phyloP scores from a whole-genome alignment of 1,140 invertebrate species.

The Metopolophium dirhodum region DNA sequence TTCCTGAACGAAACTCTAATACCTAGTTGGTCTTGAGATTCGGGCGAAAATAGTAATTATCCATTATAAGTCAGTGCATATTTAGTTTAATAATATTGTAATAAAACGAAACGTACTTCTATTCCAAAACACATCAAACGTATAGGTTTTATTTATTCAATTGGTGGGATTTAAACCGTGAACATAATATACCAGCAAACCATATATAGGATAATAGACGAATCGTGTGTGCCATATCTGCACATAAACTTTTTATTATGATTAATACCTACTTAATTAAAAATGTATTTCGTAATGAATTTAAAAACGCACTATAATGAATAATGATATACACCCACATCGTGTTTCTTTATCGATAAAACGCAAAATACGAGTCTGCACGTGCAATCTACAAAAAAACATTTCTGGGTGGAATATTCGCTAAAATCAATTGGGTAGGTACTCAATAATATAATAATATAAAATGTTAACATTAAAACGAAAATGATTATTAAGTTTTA shows the following conservation, averaged over 20 bases:
- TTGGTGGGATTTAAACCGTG: neutral
- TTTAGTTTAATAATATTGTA: neutral
- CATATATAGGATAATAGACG: neutral
- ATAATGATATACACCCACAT: neutral
- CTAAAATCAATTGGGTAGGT: neutral
- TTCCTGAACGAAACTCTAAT: neutral
- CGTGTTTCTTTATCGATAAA: neutral
- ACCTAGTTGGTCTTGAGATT: neutral
- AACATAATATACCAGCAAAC: neutral
- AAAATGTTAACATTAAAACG: neutral
- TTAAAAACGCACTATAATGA: neutral
- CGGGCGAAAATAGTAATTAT: neutral
- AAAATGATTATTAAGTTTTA: neutral
- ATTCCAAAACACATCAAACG: neutral
- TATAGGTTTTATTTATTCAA: slow-evolving; percentile 18
- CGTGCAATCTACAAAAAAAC: neutral
- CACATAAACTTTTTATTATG: neutral
- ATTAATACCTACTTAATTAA: neutral
- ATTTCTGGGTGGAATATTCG: neutral
- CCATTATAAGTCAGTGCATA: neutral
- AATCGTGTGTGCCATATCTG: neutral
- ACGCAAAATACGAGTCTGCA: neutral
- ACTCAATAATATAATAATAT: neutral
- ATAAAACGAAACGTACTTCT: neutral
- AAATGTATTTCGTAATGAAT: neutral